A percentile compares a stretch with the other conserved stretches of the same genome.
Conservation (phyloP, 2,888 invertebrate species). For the Himalopsyche japonica region DNA sequence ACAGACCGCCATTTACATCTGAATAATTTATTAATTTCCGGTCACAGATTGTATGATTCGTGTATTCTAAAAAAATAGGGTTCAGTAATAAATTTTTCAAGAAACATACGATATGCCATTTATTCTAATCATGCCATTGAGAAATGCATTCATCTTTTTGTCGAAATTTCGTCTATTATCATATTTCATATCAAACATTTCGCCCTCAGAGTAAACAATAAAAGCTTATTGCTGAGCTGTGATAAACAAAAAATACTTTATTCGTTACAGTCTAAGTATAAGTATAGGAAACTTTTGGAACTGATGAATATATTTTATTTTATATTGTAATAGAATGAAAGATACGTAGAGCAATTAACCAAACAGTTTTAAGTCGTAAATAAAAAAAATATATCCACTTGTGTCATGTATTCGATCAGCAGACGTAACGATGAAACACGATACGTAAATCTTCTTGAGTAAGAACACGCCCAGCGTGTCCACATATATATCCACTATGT, state of each 20-base stretch:
- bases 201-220: background rate
- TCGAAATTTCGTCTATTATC: background rate
- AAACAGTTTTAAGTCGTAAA: no score
- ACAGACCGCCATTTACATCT: no score
- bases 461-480: no score
- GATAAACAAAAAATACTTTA: background rate
- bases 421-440: no score
- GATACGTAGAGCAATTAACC: no score
- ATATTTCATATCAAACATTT: background rate
- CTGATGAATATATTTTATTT: background rate
- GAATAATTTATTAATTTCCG: no score
- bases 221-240: background rate
- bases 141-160: background rate
- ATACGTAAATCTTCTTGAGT: no score
- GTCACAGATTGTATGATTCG: background rate
- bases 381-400: no score
- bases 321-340: no score
- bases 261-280: background rate
- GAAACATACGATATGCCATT: background rate
- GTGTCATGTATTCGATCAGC: no score
- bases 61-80: background rate
- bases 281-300: background rate
- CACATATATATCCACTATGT: no score
- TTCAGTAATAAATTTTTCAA: background rate
- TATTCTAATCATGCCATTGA: background rate